Percentiles rank a stretch among this genome's conserved stretches.
Evolutionary conservation across 2,113 vertebrate species (phyloP).

Genomic region (Leptosomus discolor): DNA sequence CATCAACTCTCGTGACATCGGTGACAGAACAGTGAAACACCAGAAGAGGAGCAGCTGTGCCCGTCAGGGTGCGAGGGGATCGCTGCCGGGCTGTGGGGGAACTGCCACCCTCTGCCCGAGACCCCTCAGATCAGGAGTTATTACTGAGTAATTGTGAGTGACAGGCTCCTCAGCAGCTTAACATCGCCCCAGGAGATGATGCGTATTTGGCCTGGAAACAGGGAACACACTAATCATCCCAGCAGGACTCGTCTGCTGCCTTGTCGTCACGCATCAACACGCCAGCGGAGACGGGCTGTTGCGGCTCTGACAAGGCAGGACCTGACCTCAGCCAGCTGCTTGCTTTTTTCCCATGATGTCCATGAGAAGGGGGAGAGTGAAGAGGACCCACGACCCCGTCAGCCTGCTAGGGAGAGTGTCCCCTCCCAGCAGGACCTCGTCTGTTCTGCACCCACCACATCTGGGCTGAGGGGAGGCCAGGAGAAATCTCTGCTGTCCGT

Average conservation of each 20-base stretch:
- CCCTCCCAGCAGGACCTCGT: not conserved
- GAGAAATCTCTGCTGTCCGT: not conserved
- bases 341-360: not conserved
- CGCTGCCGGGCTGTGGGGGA: accelerated
- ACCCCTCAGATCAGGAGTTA: not conserved
- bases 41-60: not conserved
- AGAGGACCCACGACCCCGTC: not conserved
- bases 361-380: not conserved
- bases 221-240: not conserved
- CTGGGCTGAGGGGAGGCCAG: not conserved
- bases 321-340: not conserved
- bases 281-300: accelerated
- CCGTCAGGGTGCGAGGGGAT: accelerated
- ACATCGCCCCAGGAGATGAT: not conserved
- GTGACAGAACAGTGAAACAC: accelerated
- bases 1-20: not conserved
- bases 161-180: not conserved
- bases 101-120: accelerated
- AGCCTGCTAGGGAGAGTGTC: not conserved
- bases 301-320: not conserved
- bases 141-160: not conserved
- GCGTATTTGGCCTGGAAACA: not conserved
- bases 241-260: not conserved
- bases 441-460: not conserved
- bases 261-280: accelerated